phyloP scores from a whole-genome alignment of 2,113 vertebrate species.

The Daphoenositta chrysoptera region DNA sequence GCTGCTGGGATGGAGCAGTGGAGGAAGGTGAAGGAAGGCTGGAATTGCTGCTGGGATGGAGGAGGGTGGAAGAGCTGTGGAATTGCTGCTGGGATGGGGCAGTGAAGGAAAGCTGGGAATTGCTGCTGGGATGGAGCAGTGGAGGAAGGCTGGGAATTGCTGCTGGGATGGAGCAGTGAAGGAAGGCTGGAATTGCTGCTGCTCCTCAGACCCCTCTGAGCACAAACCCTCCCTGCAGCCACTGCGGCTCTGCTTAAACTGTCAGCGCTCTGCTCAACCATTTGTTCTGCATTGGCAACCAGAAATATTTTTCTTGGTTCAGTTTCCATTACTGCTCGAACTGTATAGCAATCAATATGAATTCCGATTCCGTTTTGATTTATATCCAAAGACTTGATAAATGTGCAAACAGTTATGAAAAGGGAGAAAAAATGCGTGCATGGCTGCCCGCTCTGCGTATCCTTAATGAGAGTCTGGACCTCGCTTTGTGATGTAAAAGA shows the following conservation, averaged over 20 bases:
- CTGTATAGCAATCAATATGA: not conserved
- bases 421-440: not conserved
- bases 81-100: not conserved
- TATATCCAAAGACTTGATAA: not conserved
- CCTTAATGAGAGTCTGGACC: not conserved
- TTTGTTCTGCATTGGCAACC: not conserved
- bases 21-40: not conserved
- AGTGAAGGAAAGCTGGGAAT: not conserved
- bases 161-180: not conserved
- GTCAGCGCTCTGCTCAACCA: not conserved
- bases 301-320: not conserved
- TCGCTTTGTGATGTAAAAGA: not conserved
- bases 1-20: not conserved
- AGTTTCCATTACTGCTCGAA: not conserved
- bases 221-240: not conserved
- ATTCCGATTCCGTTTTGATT: not conserved
- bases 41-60: not conserved
- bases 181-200: not conserved
- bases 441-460: fast-evolving
- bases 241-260: fast-evolving
- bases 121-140: not conserved
- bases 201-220: fast-evolving
- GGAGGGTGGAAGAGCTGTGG: not conserved
- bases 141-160: not conserved
- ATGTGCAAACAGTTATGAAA: not conserved